Evolutionary conservation across 2,888 invertebrate genomes (phyloP).

Genomic region (Papilio elwesi): DNA sequence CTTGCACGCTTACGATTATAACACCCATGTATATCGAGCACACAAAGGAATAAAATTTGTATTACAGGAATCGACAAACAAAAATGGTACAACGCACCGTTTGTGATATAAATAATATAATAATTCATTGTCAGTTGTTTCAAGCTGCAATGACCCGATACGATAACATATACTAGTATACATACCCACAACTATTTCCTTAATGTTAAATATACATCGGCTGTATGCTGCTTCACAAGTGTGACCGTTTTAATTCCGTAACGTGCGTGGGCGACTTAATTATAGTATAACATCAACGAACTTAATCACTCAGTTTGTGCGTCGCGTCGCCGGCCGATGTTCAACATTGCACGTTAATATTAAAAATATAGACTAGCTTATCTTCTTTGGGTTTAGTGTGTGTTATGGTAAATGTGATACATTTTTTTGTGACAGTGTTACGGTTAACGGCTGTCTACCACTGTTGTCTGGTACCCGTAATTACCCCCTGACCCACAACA

Average conservation of each 20-base stretch:
- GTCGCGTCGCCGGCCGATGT: not conserved
- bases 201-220: slow-evolving; percentile 7
- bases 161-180: slow-evolving; percentile 1
- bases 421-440: too few relatives aligned
- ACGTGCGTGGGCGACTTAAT: slow-evolving; percentile 31
- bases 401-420: too few relatives aligned
- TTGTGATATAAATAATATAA: slow-evolving; percentile 14
- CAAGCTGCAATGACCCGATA: slow-evolving; percentile 5
- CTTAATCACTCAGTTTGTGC: not conserved
- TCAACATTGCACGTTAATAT: too few relatives aligned
- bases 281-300: slow-evolving; percentile 1
- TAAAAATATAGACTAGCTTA: too few relatives aligned
- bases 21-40: slow-evolving; percentile 22
- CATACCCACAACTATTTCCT: slow-evolving; percentile 16
- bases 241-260: slow-evolving; percentile 28
- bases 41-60: slow-evolving; percentile 27
- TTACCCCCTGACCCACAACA: too few relatives aligned
- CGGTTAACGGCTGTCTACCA: too few relatives aligned
- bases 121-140: not conserved
- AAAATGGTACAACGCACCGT: slow-evolving; percentile 6
- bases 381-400: too few relatives aligned
- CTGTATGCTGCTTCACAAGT: slow-evolving; percentile 23
- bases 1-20: slow-evolving; percentile 45
- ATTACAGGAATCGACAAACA: slow-evolving; percentile 9
- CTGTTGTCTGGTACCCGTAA: too few relatives aligned